Conservation (phyloP, 2,113 vertebrate species). For the Brienomyrus brachyistius region DNA sequence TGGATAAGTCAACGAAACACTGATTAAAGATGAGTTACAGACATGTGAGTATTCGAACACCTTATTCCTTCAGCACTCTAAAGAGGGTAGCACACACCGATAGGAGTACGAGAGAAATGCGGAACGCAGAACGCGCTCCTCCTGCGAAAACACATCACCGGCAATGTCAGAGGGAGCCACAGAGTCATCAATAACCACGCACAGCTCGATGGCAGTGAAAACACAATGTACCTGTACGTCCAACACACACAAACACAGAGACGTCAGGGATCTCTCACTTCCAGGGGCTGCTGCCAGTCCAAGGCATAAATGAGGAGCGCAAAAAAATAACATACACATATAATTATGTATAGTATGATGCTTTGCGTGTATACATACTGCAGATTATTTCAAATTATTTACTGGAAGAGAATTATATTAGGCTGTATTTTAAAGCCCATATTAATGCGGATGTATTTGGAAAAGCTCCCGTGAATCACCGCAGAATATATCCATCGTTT, state of each 20-base stretch:
- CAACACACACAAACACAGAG: conserved; percentile 19
- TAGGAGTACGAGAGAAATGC: conserved; percentile 25
- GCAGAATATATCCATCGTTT: not conserved
- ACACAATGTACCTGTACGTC: conserved; percentile 28
- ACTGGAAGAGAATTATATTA: conserved; percentile 27
- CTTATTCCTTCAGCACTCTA: conserved; percentile 28
- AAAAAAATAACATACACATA: not conserved
- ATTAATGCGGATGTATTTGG: not conserved
- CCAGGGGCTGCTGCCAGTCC: not conserved
- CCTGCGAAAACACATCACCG: conserved; percentile 20
- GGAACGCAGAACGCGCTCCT: conserved; percentile 20
- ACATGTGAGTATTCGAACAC: conserved; percentile 27
- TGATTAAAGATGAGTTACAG: conserved; percentile 37
- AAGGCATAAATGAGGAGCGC: conserved; percentile 15
- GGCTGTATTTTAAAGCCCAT: not conserved
- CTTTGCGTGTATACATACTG: conserved; percentile 24
- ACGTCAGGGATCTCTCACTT: conserved; percentile 2
- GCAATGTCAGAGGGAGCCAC: conserved; percentile 30
- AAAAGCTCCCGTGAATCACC: not conserved
- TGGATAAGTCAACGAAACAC: conserved; percentile 36
- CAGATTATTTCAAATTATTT: conserved; percentile 3
- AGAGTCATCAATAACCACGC: conserved; percentile 29
- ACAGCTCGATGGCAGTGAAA: conserved; percentile 28
- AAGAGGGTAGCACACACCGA: conserved; percentile 26
- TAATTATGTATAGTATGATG: conserved; percentile 11